Evolutionary conservation across 2,888 invertebrate genomes (phyloP), one percentile per base, ranked within the genome.

Genomic region (Sphecodes monilicornis): DNA sequence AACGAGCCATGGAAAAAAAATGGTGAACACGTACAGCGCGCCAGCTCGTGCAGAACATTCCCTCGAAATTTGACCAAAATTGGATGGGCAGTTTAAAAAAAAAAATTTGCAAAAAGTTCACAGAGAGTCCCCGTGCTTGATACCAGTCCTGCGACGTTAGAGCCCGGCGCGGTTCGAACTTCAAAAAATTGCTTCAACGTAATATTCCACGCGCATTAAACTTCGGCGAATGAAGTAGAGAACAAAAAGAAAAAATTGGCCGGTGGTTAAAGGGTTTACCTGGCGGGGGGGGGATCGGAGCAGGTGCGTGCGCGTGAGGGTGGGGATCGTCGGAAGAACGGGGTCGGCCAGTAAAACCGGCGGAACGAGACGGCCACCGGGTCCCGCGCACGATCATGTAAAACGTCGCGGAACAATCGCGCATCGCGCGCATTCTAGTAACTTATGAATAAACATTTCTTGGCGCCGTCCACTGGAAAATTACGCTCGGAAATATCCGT

Each of bases 361-460:
- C 80, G 32, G 16, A 57, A 80, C 75, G 82, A 75, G 66, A 84
- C 78, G 83, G 43, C 64, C 60, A 75, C 43, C 39, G 75, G 76
- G 43, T 26, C 41, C 39, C 57, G 54, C 46, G 70, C 71, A 86
- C 85, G 83, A 60, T 71, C 78, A 78, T 76, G 76, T 88, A 90
- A 85, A 88, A 89, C 84, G 86, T 85, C 86, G 87, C 84, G 85
- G 91, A 90, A 91, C 92, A 91, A 91, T 91, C 91, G 88, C 90
- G 89, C 87, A 83, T 87, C 88, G 88, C 85, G 90, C 89, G 87
- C 91, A 91, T 92, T 92, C 90, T 86, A 89, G 85, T 88, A 90
- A 91, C 92, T 93, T 93, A 93, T 93, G 93, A 93, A 93, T 93
- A 93, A 92, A 93, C 93, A 93, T 93, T 92, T 91, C 89, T 88